These are phyloP conservation scores for Kryptolebias marmoratus DNA, from an alignment of 2,113 vertebrate species.

Conservation along the genomic window DNA sequence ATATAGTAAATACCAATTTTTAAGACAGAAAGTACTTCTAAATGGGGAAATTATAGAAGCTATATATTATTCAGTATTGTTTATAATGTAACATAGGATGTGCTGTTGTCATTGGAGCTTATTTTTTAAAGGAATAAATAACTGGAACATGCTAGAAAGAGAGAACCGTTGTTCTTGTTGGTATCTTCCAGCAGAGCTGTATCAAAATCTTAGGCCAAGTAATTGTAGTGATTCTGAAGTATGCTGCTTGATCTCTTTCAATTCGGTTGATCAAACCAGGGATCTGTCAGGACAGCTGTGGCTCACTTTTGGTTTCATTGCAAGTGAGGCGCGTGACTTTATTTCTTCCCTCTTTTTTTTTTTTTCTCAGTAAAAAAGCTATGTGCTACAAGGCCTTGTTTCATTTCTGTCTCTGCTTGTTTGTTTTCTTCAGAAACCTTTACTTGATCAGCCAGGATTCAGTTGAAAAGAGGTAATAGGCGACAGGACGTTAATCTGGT, in stretches of 20 bases:
- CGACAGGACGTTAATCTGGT: conserved; percentile 40
- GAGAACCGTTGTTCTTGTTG: conserved; percentile 8
- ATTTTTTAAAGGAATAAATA: conserved; percentile 27
- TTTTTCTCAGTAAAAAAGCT: conserved; percentile 9
- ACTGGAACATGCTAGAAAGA: conserved; percentile 4
- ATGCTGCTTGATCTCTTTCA: conserved; percentile 68
- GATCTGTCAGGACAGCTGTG: conserved; percentile 46
- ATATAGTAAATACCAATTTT: conserved; percentile 48
- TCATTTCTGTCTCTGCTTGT: conserved; percentile 37
- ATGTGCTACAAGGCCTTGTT: conserved; percentile 29
- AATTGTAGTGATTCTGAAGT: conserved; percentile 58
- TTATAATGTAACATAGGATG: conserved; percentile 9
- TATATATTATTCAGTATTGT: conserved; percentile 33
- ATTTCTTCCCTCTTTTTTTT: conserved; percentile 8
- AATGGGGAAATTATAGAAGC: conserved; percentile 50
- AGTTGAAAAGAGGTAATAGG: conserved; percentile 18
- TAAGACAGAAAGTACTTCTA: conserved; percentile 10
- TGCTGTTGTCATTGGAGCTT: conserved; percentile 36
- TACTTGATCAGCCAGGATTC: conserved; percentile 60
- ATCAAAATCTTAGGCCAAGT: conserved; percentile 37
- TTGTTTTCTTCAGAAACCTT: conserved; percentile 38
- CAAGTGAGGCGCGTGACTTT: conserved; percentile 18
- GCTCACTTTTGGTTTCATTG: conserved; percentile 26
- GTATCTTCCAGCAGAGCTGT: conserved; percentile 43
- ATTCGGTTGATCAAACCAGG: conserved; percentile 63